Conservation (phyloP, 2,113 vertebrate genomes). For the Arothron firmamentum region DNA sequence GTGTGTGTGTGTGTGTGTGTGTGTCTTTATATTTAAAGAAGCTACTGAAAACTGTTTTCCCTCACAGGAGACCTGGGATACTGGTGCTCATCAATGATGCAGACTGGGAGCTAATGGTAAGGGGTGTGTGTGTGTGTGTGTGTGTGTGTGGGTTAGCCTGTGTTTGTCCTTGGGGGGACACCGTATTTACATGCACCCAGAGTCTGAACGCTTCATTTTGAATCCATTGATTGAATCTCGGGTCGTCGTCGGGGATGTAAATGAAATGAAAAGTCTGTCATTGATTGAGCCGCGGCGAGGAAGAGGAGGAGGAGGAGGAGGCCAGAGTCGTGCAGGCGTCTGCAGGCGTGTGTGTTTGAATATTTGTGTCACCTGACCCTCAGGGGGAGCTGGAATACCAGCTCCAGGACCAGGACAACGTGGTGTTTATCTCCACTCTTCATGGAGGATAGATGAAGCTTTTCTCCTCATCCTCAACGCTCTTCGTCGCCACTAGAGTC, state of each 20-base stretch:
- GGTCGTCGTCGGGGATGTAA: slow-evolving; percentile 32
- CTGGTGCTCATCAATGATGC: slow-evolving; percentile 95
- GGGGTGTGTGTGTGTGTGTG: slow-evolving; percentile 29
- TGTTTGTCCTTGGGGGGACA: not conserved
- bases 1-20: not conserved
- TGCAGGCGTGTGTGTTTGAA: not conserved
- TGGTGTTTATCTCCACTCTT: slow-evolving; percentile 96
- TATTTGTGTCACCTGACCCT: slow-evolving; percentile 26
- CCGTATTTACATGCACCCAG: slow-evolving; percentile 42
- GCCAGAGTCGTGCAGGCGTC: not conserved
- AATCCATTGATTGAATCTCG: slow-evolving; percentile 52
- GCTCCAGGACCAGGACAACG: slow-evolving; percentile 88
- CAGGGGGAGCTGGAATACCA: slow-evolving; percentile 93
- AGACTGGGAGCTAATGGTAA: slow-evolving; percentile 98
- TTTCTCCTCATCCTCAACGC: slow-evolving; percentile 5
- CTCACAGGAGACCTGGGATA: slow-evolving; percentile 92
- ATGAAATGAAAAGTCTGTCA: slow-evolving; percentile 57
- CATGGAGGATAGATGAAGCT: slow-evolving; percentile 82
- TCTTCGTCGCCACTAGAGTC: not conserved
- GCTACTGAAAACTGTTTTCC: slow-evolving; percentile 43
- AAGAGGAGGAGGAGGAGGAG: not conserved
- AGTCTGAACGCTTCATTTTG: slow-evolving; percentile 35
- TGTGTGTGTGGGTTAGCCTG: slow-evolving; percentile 9
- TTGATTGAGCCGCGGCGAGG: slow-evolving; percentile 26
- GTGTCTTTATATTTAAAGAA: not conserved